A percentile compares a stretch with the other conserved stretches of the same genome.
Conservation (phyloP, 1,140 invertebrate species). For the Drosophila hydei region DNA sequence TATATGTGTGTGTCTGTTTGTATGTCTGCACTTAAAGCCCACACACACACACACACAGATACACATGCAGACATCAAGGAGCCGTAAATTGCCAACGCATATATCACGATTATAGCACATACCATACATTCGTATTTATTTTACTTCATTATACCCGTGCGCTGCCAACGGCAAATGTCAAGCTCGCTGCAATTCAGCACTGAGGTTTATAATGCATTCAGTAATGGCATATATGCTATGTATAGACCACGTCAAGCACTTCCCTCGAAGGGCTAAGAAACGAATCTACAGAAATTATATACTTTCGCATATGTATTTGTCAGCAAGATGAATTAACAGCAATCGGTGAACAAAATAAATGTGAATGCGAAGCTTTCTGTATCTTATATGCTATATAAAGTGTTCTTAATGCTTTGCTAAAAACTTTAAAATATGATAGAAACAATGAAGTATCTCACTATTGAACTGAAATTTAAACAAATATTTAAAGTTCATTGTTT, state of each 20-base stretch:
- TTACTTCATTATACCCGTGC: conserved; percentile 68
- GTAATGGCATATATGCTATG: conserved; percentile 27
- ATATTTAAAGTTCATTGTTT: too few species aligned
- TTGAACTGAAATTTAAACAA: too few species aligned
- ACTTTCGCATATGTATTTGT: not conserved
- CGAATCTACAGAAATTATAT: conserved; percentile 1
- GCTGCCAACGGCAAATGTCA: conserved; percentile 14
- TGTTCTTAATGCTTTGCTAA: too few species aligned
- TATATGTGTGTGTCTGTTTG: conserved; percentile 23
- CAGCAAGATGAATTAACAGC: not conserved
- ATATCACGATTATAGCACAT: conserved; percentile 76
- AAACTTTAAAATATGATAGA: too few species aligned
- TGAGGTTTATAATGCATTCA: conserved; percentile 39
- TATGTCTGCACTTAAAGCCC: conserved; percentile 29
- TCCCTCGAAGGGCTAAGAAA: conserved; percentile 10
- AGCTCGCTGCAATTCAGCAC: conserved; percentile 24
- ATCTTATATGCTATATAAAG: too few species aligned
- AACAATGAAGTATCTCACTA: too few species aligned
- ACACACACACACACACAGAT: conserved; percentile 49
- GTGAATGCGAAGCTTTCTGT: too few species aligned
- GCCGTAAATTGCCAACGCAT: conserved; percentile 74
- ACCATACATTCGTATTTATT: conserved; percentile 67
- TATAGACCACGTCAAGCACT: not conserved
- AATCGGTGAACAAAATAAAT: not conserved
- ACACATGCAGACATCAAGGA: conserved; percentile 38